Evolutionary conservation across 2,888 invertebrate species (phyloP), one percentile per base, ranked within the genome.

Genomic region (Nipponacmea schrenckii): DNA sequence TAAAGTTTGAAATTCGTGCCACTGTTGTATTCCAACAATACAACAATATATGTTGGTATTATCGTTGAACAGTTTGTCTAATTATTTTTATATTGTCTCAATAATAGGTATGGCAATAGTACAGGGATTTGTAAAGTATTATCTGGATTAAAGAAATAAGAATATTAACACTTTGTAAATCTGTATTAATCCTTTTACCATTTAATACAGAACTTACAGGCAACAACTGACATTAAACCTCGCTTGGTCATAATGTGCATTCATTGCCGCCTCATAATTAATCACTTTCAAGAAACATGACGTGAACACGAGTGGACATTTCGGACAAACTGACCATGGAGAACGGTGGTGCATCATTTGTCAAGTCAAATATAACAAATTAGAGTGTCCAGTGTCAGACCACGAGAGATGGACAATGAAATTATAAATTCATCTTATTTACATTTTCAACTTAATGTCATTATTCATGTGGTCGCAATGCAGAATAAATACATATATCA

Each of bases 291-390:
- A 24, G 24, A 2, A 56, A 24, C 20, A 24, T 56, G 56, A 24
- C 56, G 24, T 56, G 56, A 24, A 56, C 24, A 56, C 24, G 24
- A 56, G 20, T 56, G 56, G 56, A 56, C 56, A 56, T 56, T 56
- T 56, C 14, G 24, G 56, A 56, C 56, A 56, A 24, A 56, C 20
- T 56, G 56, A 24, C 56, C 56, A 56, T 24, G 24, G 20, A 24
- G 56, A 24, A 56, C 56, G 24, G 20, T 20, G 20, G 20, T 4
- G 24, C 20, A 24, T 56, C 56, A 56, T 56, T 24, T 20, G 56
- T 56, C 56, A 56, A 56, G 56, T 56, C 56, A 56, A 56, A 56
- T 56, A 56, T 56, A 56, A 56, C 56, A 24, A 56, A 56, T 56
- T 56, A 56, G 20, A 56, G 56, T 56, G 56, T 56, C 56, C 56